Evolutionary conservation across 2,888 invertebrate species (phyloP).

Genomic region (Eudasyphora cyanicolor): DNA sequence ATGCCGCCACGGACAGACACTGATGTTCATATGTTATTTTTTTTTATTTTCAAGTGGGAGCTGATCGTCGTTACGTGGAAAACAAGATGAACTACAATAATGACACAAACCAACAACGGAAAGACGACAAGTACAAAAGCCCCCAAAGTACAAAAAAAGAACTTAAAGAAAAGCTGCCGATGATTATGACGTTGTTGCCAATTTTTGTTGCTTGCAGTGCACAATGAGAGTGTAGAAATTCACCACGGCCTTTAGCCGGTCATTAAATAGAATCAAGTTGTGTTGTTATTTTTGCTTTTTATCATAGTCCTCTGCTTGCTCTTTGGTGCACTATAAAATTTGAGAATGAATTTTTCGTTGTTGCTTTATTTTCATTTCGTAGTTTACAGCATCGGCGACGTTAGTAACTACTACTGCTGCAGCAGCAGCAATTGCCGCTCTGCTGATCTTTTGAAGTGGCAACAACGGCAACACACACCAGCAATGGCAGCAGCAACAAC

Average conservation of each 20-base stretch:
- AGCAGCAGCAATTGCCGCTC: neutral
- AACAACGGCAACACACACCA: slow-evolving; percentile 8
- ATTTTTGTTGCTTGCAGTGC: neutral
- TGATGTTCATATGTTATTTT: neutral
- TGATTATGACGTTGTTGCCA: neutral
- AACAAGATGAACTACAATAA: too few relatives aligned
- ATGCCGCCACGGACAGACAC: neutral
- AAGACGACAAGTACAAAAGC: neutral
- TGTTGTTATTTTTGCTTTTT: slow-evolving; percentile 18
- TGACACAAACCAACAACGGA: neutral
- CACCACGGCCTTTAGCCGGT: slow-evolving; percentile 61
- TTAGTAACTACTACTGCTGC: neutral
- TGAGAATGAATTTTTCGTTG: slow-evolving; percentile 66
- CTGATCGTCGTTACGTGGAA: slow-evolving; percentile 37
- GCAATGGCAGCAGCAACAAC: slow-evolving; percentile 14
- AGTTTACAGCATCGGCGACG: neutral
- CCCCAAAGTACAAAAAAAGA: slow-evolving; percentile 10
- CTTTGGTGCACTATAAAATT: slow-evolving; percentile 51
- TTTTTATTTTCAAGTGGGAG: slow-evolving; percentile 63
- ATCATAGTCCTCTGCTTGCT: too few relatives aligned
- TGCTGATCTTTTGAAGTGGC: slow-evolving; percentile 12
- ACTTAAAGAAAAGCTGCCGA: neutral
- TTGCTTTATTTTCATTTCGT: slow-evolving; percentile 12
- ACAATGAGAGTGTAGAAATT: slow-evolving; percentile 24
- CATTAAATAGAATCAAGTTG: slow-evolving; percentile 65